A percentile compares a stretch with the other conserved stretches of the same genome.
phyloP scores from a whole-genome alignment of 2,888 invertebrate genomes.

The Sinotaia quadrata region DNA sequence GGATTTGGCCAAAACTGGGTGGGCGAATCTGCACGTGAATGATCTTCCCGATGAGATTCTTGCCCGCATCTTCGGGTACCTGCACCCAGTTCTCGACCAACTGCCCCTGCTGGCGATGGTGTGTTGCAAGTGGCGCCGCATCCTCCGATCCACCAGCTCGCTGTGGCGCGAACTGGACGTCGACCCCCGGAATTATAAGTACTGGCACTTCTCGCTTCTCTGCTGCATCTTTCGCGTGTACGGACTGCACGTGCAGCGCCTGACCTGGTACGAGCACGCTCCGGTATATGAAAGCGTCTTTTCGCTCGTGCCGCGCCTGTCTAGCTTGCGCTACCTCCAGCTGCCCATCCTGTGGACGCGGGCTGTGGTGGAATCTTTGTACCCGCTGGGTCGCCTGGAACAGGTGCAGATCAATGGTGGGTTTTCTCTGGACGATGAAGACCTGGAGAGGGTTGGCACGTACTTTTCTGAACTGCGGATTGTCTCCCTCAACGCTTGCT shows the following conservation, averaged over 20 bases:
- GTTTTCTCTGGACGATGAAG: slow-evolving; percentile 48
- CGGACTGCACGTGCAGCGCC: slow-evolving; percentile 53
- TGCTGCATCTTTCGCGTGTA: slow-evolving; percentile 53
- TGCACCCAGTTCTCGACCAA: slow-evolving; percentile 52
- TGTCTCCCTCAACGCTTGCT: slow-evolving; percentile 59
- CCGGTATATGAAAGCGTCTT: slow-evolving; percentile 58
- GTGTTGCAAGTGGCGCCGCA: slow-evolving; percentile 54
- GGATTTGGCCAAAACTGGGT: slow-evolving; percentile 1
- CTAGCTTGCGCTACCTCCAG: slow-evolving; percentile 47
- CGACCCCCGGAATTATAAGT: slow-evolving; percentile 46
- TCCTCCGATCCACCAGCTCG: slow-evolving; percentile 46
- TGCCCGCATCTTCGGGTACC: slow-evolving; percentile 49
- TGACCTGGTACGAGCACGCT: slow-evolving; percentile 57
- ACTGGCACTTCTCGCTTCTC: slow-evolving; percentile 52
- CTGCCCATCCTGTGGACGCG: slow-evolving; percentile 60
- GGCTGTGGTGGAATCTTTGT: slow-evolving; percentile 49
- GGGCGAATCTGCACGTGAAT: slow-evolving; percentile 36
- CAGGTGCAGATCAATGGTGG: slow-evolving; percentile 59
- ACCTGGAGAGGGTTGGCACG: slow-evolving; percentile 44
- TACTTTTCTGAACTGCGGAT: slow-evolving; percentile 49
- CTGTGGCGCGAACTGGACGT: slow-evolving; percentile 53
- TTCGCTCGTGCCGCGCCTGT: slow-evolving; percentile 47
- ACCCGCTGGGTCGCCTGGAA: slow-evolving; percentile 44
- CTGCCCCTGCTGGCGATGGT: slow-evolving; percentile 51
- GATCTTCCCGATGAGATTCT: slow-evolving; percentile 55